Conservation (phyloP, 2,888 invertebrate species). For the Drosophila phalerata region DNA sequence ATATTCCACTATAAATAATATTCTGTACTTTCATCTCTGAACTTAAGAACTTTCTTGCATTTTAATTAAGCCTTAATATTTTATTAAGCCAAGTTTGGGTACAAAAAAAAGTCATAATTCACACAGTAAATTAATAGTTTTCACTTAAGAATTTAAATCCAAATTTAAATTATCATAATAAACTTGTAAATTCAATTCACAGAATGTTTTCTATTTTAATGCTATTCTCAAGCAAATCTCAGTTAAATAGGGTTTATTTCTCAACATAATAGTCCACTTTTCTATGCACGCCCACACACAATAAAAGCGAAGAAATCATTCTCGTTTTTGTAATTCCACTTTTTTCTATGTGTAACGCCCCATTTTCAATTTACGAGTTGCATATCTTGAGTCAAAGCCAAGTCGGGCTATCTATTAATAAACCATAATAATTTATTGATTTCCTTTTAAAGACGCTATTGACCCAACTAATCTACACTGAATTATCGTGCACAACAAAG, state of each 20-base stretch:
- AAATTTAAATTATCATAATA: background rate
- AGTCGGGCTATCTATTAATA: slow-evolving; percentile 67
- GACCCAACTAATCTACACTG: slow-evolving; percentile 78
- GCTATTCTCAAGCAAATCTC: background rate
- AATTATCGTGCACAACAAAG: slow-evolving; percentile 61
- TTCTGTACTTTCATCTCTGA: too few relatives aligned
- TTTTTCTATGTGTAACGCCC: slow-evolving; percentile 48
- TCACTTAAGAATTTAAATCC: background rate
- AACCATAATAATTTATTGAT: slow-evolving; percentile 81
- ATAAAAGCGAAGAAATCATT: slow-evolving; percentile 1
- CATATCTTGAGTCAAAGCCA: slow-evolving; percentile 55
- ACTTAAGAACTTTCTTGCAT: too few relatives aligned
- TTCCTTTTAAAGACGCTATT: slow-evolving; percentile 70
- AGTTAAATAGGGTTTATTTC: background rate
- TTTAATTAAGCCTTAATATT: too few relatives aligned
- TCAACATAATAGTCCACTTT: background rate
- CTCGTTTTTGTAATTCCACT: background rate
- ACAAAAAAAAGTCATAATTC: background rate
- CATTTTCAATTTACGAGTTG: slow-evolving; percentile 61
- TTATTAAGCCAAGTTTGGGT: background rate
- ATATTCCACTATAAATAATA: too few relatives aligned
- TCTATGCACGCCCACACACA: slow-evolving; percentile 27
- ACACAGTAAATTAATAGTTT: background rate
- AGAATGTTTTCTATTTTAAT: slow-evolving; percentile 3
- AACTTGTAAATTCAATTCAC: slow-evolving; percentile 6